A percentile compares a stretch with the other conserved stretches of the same genome.
Evolutionary conservation across 2,888 invertebrate species (phyloP).

Genomic region (Fragum whitleyi): DNA sequence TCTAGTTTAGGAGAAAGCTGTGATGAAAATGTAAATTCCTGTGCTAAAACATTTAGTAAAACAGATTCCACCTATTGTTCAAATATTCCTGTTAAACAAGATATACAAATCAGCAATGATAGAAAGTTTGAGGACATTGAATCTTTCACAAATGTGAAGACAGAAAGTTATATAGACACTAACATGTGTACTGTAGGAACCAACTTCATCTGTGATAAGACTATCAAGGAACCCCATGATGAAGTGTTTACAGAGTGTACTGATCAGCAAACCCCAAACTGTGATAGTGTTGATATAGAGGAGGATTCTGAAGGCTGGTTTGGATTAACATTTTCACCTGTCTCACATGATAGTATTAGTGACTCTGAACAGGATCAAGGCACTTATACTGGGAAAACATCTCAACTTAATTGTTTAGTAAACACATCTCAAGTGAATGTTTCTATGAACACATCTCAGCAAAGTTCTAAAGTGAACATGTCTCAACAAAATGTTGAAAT

Average conservation of each 20-base stretch:
- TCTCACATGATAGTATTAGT: conserved; percentile 65
- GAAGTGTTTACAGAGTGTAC: not conserved
- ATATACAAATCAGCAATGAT: not conserved
- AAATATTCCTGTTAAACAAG: not conserved
- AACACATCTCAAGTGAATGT: not conserved
- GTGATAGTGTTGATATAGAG: not conserved
- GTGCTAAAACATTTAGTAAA: not conserved
- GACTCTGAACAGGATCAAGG: conserved; percentile 40
- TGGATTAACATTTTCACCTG: conserved; percentile 71
- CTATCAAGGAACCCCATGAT: not conserved
- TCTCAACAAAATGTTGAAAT: too few species aligned
- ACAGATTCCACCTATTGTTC: not conserved
- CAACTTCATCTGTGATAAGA: not conserved
- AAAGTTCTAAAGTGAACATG: too few species aligned
- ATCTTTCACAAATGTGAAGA: too few species aligned
- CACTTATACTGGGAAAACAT: too few species aligned
- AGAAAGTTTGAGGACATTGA: too few species aligned
- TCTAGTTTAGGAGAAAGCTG: not conserved
- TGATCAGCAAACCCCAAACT: not conserved
- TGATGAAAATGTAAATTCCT: not conserved
- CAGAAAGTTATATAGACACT: too few species aligned
- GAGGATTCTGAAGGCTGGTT: conserved; percentile 46
- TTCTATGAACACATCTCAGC: not conserved
- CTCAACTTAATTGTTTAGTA: too few species aligned
- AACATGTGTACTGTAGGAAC: too few species aligned